Evolutionary conservation across 2,113 vertebrate genomes (phyloP), one percentile per base, ranked within the genome.

Genomic region (Psittacus erithacus): DNA sequence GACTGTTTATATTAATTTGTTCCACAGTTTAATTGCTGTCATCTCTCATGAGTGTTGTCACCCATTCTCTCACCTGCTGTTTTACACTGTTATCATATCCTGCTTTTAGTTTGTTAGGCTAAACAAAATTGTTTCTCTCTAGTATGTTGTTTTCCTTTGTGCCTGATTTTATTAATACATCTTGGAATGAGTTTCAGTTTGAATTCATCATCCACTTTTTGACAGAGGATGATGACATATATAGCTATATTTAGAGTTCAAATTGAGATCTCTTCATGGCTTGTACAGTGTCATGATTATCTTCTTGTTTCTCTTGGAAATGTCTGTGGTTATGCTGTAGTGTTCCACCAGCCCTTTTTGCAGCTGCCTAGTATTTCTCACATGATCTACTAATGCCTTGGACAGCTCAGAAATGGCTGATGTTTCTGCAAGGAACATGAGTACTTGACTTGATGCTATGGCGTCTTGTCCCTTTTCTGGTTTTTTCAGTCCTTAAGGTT

Each of bases 301-400:
- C 80, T 76, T 70, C 46, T 84, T 82, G 64, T 86, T 96, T 94
- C 77, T 82, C 28, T 91, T 87, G 78, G 60, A 94, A 91, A 67
- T 2, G 8, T 67, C 41, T 78, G 46, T 89, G 38, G 43, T 67
- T 89, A 44, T 27, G 9, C 38, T 84, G 5, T 23, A 89, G 55
- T 70, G 53, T 91, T 86, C 69, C 55, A 77, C 13, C 62, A 83
- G 64, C 18, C 13, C 3, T 43, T 87, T 93, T 81, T 78, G 69
- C 84, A 91, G 62, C 84, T 89, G 69, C 55, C 25, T 69, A 5
- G n/a, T 89, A 35, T 88, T 86, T 88, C 27, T 53, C 79, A 44
- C 43, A 17, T n/a, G 31, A 71, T 18, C 1, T 2, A 53, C 64
- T 81, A 70, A 53, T 59, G n/a, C 22, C 22, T 39, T 49, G 69